Conservation (phyloP, 2,888 invertebrate genomes). For the Timema cristinae region DNA sequence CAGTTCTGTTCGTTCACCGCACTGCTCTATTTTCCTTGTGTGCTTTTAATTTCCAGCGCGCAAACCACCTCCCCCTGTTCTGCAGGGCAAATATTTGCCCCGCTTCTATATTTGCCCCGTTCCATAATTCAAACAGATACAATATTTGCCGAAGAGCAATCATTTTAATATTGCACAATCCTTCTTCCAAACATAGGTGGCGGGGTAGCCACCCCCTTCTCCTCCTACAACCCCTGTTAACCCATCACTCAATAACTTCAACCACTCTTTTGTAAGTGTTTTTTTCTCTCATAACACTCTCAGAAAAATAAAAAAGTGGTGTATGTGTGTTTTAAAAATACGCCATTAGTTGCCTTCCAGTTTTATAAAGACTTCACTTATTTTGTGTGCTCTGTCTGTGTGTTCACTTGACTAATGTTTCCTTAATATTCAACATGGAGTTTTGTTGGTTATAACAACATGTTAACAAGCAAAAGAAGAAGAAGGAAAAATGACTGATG, state of each 20-base stretch:
- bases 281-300: not conserved
- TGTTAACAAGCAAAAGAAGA: conserved; percentile 12
- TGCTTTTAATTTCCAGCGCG: conserved; percentile 63
- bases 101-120: conserved; percentile 56
- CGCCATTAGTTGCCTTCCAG: not conserved
- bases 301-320: conserved; percentile 16
- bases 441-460: not conserved
- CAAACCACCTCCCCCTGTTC: conserved; percentile 54
- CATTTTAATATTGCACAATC: conserved; percentile 55
- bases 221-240: conserved; percentile 12
- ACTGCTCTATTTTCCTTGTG: conserved; percentile 60
- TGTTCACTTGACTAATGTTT: conserved; percentile 13
- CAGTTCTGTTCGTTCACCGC: conserved; percentile 41
- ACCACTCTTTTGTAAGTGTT: conserved; percentile 8
- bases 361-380: not conserved
- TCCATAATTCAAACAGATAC: conserved; percentile 61
- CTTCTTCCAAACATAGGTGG: conserved; percentile 34
- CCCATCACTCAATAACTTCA: conserved; percentile 8
- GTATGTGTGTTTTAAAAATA: conserved; percentile 1
- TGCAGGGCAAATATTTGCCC: conserved; percentile 53
- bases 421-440: not conserved
- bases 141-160: conserved; percentile 62
- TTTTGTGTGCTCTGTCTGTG: conserved; percentile 1
- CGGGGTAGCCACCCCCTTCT: conserved; percentile 15
- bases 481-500: not conserved